phyloP scores from a whole-genome alignment of 2,797 vertebrate genomes.

The Amblyraja radiata region DNA sequence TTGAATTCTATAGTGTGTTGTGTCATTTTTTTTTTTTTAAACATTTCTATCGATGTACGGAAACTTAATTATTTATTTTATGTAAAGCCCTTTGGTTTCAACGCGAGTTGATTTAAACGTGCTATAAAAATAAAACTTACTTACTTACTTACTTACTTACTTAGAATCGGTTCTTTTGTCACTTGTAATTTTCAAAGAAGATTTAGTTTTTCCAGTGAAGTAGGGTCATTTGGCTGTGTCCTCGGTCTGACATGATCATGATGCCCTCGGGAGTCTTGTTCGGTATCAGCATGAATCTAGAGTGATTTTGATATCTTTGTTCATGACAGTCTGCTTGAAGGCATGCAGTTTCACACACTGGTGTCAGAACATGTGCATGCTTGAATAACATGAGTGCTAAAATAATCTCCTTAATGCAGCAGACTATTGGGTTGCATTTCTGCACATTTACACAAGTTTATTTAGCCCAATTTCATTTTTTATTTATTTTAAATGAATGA shows the following conservation, averaged over 20 bases:
- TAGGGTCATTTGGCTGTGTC: not conserved
- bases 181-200: not conserved
- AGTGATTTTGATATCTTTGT: constrained; percentile 30
- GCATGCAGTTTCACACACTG: not conserved
- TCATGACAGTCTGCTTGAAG: constrained; percentile 18
- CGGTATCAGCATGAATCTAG: not conserved
- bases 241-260: not conserved
- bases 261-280: constrained; percentile 29
- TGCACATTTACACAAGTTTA: not conserved
- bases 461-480: not conserved
- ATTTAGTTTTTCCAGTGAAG: not conserved
- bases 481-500: not conserved
- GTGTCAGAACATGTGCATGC: not conserved
- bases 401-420: not conserved
- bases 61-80: too few relatives aligned
- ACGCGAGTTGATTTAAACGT: too few relatives aligned
- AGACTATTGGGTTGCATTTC: not conserved
- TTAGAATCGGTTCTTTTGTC: not conserved
- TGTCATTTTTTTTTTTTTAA: too few relatives aligned
- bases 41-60: too few relatives aligned
- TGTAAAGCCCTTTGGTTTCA: too few relatives aligned
- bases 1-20: too few relatives aligned
- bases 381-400: not conserved
- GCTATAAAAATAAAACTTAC: too few relatives aligned
- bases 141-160: too few relatives aligned